Evolutionary conservation across 2,888 invertebrate genomes (phyloP).

Genomic region (Dasypogon diadema): DNA sequence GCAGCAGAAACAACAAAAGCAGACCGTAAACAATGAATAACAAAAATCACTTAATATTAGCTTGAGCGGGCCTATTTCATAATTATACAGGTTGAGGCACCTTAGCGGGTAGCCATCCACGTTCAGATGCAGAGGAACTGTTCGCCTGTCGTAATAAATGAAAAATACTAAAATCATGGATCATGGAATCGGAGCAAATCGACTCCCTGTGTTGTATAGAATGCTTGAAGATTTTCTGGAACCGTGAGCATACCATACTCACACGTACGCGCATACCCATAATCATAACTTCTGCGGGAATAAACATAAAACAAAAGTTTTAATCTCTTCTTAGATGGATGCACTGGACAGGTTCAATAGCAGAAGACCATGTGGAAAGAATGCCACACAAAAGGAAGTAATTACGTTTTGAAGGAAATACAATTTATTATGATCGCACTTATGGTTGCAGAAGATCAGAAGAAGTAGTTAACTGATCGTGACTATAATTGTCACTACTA

Average conservation of each 20-base stretch:
- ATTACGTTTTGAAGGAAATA: too few species aligned
- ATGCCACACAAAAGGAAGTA: too few species aligned
- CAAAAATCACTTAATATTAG: constrained; percentile 46
- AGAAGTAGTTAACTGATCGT: too few species aligned
- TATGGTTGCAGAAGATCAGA: background rate
- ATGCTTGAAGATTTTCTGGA: background rate
- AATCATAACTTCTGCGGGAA: constrained; percentile 25
- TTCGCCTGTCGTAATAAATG: constrained; percentile 8
- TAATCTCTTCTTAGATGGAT: background rate
- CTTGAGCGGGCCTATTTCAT: constrained; percentile 36
- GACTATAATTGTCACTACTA: too few species aligned
- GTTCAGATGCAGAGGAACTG: background rate
- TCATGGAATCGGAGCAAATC: background rate
- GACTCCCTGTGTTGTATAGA: background rate
- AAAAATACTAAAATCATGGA: constrained; percentile 22
- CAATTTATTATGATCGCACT: background rate
- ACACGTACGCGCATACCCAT: background rate
- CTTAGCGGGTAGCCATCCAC: constrained; percentile 3
- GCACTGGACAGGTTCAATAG: too few species aligned
- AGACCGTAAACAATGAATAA: constrained; percentile 22
- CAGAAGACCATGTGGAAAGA: too few species aligned
- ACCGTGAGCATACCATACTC: background rate
- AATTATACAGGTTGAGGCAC: constrained; percentile 30
- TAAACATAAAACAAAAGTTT: constrained; percentile 25
- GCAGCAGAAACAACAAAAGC: background rate